A percentile compares a stretch with the other conserved stretches of the same genome.
Evolutionary conservation across 2,113 vertebrate species (phyloP).

Genomic region (Montifringilla adamsi): DNA sequence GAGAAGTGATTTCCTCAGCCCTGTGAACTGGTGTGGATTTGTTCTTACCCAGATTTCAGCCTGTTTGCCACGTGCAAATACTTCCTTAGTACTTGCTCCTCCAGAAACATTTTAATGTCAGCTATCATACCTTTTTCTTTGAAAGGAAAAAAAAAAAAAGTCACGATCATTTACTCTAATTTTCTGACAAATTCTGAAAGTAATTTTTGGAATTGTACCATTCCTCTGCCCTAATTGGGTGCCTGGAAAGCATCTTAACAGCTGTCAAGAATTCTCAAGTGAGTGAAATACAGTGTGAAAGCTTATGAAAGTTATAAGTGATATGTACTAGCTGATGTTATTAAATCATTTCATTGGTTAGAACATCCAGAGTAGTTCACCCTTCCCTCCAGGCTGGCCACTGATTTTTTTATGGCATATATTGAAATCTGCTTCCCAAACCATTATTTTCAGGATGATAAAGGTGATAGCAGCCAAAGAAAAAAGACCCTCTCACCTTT

Average conservation of each 20-base stretch:
- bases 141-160: background rate
- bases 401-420: background rate
- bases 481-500: background rate
- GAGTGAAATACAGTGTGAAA: background rate
- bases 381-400: background rate
- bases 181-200: conserved; percentile 32
- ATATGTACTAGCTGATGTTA: background rate
- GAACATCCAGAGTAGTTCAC: background rate
- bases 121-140: background rate
- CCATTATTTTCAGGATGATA: background rate
- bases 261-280: conserved; percentile 25
- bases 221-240: conserved; percentile 3
- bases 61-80: background rate
- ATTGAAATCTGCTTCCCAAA: background rate
- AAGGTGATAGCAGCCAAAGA: background rate
- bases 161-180: background rate
- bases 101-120: background rate
- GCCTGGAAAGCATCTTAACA: background rate
- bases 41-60: background rate
- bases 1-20: background rate
- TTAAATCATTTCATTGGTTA: background rate
- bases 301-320: background rate
- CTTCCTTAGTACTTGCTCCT: background rate
- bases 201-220: background rate
- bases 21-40: background rate